Evolutionary conservation across 2,888 invertebrate species (phyloP).

Genomic region (Tachina grossa): DNA sequence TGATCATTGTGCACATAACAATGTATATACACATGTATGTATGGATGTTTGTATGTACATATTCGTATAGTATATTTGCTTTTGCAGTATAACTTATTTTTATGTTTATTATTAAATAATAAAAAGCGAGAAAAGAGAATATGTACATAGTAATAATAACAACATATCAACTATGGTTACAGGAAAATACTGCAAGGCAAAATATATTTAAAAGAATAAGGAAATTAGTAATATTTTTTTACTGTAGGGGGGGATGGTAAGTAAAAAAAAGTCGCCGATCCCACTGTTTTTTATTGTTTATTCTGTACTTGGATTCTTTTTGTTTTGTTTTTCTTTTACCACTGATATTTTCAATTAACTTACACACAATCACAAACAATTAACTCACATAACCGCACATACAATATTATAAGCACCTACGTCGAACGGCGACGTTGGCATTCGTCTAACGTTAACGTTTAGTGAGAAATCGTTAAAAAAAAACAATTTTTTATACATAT

Average conservation of each 20-base stretch:
- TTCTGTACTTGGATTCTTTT: constrained; percentile 59
- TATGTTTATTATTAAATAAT: constrained; percentile 6
- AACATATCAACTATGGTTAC: constrained; percentile 39
- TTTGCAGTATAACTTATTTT: neutral
- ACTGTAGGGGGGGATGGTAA: neutral
- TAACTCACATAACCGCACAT: constrained; percentile 42
- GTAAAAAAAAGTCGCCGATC: constrained; percentile 47
- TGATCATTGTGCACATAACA: neutral
- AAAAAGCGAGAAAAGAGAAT: neutral
- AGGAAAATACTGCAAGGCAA: constrained; percentile 18
- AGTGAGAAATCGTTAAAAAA: constrained; percentile 52
- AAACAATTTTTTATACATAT: neutral
- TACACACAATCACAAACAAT: constrained; percentile 34
- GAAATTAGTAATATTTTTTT: neutral
- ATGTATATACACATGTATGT: neutral
- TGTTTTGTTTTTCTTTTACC: constrained; percentile 52
- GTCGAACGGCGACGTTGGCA: constrained; percentile 34
- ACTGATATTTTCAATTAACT: constrained; percentile 66
- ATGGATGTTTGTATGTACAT: neutral
- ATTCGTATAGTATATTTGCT: neutral
- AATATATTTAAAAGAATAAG: constrained; percentile 25
- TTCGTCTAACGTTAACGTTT: constrained; percentile 42
- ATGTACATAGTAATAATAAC: constrained; percentile 48
- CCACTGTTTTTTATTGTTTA: constrained; percentile 46
- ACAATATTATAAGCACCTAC: constrained; percentile 15